These are phyloP conservation scores for Chromis chromis DNA, from an alignment of 2,797 vertebrate species.

Conservation along the genomic window DNA sequence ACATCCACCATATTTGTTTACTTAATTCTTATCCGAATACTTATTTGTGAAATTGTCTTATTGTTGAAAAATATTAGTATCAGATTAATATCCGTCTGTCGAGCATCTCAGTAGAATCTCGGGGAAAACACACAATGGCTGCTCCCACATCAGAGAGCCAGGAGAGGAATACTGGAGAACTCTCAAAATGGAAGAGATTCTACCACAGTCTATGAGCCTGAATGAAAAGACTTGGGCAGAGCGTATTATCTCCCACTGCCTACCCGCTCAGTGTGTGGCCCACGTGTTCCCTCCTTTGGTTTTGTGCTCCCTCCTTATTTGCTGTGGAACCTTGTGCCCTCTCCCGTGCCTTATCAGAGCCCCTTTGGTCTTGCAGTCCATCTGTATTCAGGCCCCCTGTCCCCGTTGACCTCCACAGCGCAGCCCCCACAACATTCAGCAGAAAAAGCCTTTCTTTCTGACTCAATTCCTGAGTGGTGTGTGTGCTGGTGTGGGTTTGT, in stretches of 20 bases:
- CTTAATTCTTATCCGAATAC: neutral
- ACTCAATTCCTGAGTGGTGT: conserved; percentile 46
- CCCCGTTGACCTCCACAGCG: conserved; percentile 61
- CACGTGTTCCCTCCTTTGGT: conserved; percentile 37
- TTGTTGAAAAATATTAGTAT: conserved; percentile 22
- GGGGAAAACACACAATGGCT: conserved; percentile 12
- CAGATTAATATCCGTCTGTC: conserved; percentile 34
- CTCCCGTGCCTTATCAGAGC: conserved; percentile 69
- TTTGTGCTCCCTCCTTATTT: conserved; percentile 43
- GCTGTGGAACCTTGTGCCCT: conserved; percentile 58
- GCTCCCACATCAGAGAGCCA: conserved; percentile 38
- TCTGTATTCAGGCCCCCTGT: conserved; percentile 65
- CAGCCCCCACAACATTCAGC: conserved; percentile 59
- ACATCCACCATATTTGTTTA: conserved; percentile 1
- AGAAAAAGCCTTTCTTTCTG: conserved; percentile 60
- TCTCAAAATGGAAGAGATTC: conserved; percentile 42
- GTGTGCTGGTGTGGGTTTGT: conserved; percentile 23
- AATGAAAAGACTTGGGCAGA: conserved; percentile 34
- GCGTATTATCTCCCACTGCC: conserved; percentile 56
- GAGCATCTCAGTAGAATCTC: conserved; percentile 20
- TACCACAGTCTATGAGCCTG: conserved; percentile 21
- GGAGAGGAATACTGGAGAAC: conserved; percentile 17
- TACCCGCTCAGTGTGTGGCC: conserved; percentile 58
- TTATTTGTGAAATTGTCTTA: conserved; percentile 9
- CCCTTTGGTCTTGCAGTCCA: conserved; percentile 63